phyloP scores from a whole-genome alignment of 2,888 invertebrate species.

The Psylliodes chrysocephalus region DNA sequence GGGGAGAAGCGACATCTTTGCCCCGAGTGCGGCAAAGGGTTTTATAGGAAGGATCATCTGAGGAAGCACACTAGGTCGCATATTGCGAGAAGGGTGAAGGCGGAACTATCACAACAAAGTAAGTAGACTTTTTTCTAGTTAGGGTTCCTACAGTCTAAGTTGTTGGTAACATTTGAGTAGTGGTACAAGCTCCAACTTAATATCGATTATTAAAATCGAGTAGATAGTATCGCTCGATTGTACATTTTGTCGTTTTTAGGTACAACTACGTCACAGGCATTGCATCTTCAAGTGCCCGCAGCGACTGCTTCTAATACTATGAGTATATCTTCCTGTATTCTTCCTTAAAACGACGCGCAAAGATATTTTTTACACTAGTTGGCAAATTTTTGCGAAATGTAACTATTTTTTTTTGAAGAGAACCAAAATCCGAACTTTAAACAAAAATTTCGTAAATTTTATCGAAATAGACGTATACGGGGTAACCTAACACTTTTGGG shows the following conservation, averaged over 20 bases:
- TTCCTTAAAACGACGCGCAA: conserved; percentile 54
- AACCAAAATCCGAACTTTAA: too few relatives aligned
- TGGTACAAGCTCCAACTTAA: too few relatives aligned
- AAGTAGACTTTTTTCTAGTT: conserved; percentile 26
- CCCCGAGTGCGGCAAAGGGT: conserved; percentile 89
- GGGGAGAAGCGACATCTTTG: conserved; percentile 89
- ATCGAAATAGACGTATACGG: too few relatives aligned
- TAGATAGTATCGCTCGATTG: too few relatives aligned
- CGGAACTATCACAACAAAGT: conserved; percentile 80
- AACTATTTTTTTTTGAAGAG: too few relatives aligned
- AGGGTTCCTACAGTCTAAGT: too few relatives aligned
- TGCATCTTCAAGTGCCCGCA: conserved; percentile 63
- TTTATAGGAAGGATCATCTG: conserved; percentile 88
- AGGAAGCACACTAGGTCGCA: conserved; percentile 87
- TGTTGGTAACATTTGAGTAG: too few relatives aligned
- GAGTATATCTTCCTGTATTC: conserved; percentile 50
- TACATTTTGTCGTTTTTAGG: conserved; percentile 26
- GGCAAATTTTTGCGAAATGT: too few relatives aligned
- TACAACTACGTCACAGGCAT: conserved; percentile 46
- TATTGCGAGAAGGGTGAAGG: conserved; percentile 85
- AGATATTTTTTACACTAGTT: too few relatives aligned
- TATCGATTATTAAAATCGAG: too few relatives aligned
- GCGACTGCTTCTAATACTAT: conserved; percentile 56
- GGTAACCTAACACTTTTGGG: too few relatives aligned
- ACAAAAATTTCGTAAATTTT: too few relatives aligned